Conservation (phyloP, 2,113 vertebrate species). For the Crotalus viridis region DNA sequence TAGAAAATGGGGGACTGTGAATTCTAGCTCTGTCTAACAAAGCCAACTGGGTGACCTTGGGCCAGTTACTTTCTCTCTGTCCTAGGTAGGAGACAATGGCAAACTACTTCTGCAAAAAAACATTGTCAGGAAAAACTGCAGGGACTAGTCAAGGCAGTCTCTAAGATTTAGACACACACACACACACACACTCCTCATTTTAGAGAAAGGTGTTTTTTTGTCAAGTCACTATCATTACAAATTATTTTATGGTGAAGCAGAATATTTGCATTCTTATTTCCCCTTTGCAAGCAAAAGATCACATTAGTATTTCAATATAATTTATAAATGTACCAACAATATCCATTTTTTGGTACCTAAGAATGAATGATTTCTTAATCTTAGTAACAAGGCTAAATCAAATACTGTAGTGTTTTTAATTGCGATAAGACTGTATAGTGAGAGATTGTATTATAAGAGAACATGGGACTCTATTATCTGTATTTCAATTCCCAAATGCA, state of each 20-base stretch:
- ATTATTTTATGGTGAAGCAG: background rate
- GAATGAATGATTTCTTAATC: background rate
- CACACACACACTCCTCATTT: background rate
- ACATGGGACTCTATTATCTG: background rate
- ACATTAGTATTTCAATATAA: background rate
- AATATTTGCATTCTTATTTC: background rate
- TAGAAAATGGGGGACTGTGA: background rate
- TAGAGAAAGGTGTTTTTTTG: background rate
- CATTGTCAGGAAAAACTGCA: background rate
- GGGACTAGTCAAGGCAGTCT: background rate
- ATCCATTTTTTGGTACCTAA: background rate
- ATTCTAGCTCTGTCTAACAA: background rate
- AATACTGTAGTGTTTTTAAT: background rate
- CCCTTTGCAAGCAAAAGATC: background rate
- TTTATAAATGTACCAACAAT: background rate
- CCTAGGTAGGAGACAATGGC: background rate
- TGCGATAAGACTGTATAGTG: background rate
- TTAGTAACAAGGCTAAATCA: background rate
- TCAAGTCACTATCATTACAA: background rate
- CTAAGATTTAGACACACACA: background rate
- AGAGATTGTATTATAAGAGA: background rate
- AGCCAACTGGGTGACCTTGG: background rate
- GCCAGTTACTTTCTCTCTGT: background rate
- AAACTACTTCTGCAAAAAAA: background rate
- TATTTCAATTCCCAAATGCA: background rate